These are phyloP conservation scores for Pteria penguin DNA, from an alignment of 2,888 invertebrate species.

Conservation along the genomic window DNA sequence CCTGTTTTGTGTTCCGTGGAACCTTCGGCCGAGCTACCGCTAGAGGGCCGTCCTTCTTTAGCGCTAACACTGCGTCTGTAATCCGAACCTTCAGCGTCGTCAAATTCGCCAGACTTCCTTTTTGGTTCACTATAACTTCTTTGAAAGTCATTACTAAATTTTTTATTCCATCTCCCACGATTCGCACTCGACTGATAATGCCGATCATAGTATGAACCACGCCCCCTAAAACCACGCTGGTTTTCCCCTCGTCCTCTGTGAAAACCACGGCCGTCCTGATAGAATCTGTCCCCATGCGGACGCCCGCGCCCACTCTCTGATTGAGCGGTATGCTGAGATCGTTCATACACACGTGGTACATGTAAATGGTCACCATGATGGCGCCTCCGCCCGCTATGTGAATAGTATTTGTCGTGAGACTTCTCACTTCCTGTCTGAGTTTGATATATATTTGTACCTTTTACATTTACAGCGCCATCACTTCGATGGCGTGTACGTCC, in stretches of 20 bases:
- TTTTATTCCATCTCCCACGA: neutral
- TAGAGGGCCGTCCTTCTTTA: neutral
- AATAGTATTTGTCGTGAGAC: neutral
- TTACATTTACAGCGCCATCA: neutral
- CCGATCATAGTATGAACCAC: constrained; percentile 7
- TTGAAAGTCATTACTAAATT: constrained; percentile 24
- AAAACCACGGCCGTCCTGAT: neutral
- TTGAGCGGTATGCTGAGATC: neutral
- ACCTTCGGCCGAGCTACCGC: neutral
- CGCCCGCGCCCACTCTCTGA: neutral
- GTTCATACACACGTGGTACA: neutral
- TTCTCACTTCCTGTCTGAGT: constrained; percentile 25
- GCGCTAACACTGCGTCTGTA: constrained; percentile 21
- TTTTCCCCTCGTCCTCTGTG: constrained; percentile 22
- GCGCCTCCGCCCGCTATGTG: constrained; percentile 18
- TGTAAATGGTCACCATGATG: neutral
- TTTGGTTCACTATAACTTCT: constrained; percentile 43
- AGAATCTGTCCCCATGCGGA: constrained; percentile 10
- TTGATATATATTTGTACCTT: no score
- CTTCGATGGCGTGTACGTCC: constrained; percentile 13
- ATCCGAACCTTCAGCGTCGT: neutral
- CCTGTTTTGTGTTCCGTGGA: neutral
- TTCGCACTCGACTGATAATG: constrained; percentile 10
- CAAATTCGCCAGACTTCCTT: neutral
- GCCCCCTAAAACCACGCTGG: constrained; percentile 28